Conservation (phyloP, 2,797 vertebrate species). For the Sebastes reedi region DNA sequence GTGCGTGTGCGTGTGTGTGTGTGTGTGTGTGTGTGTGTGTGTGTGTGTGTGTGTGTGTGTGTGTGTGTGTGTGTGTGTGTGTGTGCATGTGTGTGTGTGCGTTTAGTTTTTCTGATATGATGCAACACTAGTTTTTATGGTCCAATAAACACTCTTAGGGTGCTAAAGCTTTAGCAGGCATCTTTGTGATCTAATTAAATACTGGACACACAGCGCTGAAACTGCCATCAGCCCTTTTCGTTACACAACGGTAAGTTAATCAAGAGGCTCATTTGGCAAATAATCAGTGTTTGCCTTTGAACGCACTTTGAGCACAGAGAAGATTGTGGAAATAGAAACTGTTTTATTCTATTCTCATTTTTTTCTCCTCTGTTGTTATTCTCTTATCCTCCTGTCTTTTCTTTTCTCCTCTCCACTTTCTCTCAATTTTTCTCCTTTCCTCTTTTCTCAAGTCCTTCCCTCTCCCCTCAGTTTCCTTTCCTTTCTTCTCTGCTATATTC, state of each 20-base stretch:
- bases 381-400: neutral
- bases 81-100: conserved; percentile 3
- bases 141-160: conserved; percentile 62
- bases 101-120: conserved; percentile 55
- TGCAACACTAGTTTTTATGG: conserved; percentile 66
- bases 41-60: conserved; percentile 8
- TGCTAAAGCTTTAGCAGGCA: conserved; percentile 58
- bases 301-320: conserved; percentile 42
- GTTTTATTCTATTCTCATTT: conserved; percentile 4
- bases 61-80: neutral
- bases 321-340: conserved; percentile 3
- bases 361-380: neutral
- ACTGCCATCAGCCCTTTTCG: conserved; percentile 65
- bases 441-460: neutral
- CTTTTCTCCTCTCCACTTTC: neutral
- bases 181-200: conserved; percentile 75
- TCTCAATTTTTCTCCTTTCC: neutral
- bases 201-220: conserved; percentile 59
- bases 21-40: conserved; percentile 9
- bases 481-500: neutral
- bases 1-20: conserved; percentile 10
- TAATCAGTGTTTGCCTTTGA: conserved; percentile 52
- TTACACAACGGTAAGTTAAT: conserved; percentile 68
- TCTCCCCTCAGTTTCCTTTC: neutral
- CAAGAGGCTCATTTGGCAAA: conserved; percentile 62